Evolutionary conservation across 1,140 invertebrate species (phyloP).

Genomic region (roundworm (Caenorhabditis elegans)): WBcel235 BX284604.4:10765501-10766000

Average conservation of each 20-base stretch:
- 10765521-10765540: not conserved
- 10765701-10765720: not conserved
- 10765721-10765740: conserved; percentile 8
- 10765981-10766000: too few species aligned
- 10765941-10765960: not conserved
- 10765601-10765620: not conserved
- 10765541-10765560: conserved; percentile 9
- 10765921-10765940: conserved; percentile 22
- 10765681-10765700: not conserved
- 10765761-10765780: not conserved
- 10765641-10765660: not conserved
- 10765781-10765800: not conserved
- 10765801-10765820: not conserved
- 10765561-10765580: not conserved
- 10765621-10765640: conserved; percentile 1
- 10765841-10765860: not conserved
- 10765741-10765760: not conserved
- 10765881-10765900: not conserved
- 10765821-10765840: not conserved
- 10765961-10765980: not conserved
- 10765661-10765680: not conserved
- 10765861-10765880: not conserved
- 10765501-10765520: not conserved
- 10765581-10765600: not conserved
- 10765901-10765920: conserved; percentile 18